Evolutionary conservation across 2,888 invertebrate genomes (phyloP).

Genomic region (Euclidia mi): DNA sequence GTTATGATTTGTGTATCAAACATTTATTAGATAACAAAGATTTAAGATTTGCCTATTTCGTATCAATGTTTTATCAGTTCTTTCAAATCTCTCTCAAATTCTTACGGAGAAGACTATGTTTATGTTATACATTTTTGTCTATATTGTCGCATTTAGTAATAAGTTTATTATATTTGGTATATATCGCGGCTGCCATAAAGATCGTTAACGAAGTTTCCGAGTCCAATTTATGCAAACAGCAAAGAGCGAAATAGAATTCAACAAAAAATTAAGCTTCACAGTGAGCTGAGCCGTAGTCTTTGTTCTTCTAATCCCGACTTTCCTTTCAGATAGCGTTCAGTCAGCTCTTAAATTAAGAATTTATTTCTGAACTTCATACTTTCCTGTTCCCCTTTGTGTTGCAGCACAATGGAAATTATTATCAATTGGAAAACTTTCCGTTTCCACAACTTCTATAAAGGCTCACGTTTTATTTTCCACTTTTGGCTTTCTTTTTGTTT

Average conservation of each 20-base stretch:
- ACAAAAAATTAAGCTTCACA: conserved; percentile 77
- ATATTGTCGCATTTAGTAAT: conserved; percentile 1
- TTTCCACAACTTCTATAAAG: conserved; percentile 80
- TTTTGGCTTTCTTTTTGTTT: conserved; percentile 76
- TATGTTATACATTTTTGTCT: background rate
- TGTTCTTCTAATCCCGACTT: conserved; percentile 86
- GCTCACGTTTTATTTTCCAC: conserved; percentile 81
- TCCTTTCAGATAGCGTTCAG: conserved; percentile 85
- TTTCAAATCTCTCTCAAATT: background rate
- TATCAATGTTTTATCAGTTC: conserved; percentile 27
- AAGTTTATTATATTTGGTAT: conserved; percentile 1
- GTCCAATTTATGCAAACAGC: conserved; percentile 71
- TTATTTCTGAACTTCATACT: conserved; percentile 88
- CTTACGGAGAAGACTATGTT: background rate
- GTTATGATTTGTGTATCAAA: conserved; percentile 42
- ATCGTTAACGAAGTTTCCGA: conserved; percentile 63
- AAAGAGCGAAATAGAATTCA: conserved; percentile 76
- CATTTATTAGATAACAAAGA: conserved; percentile 18
- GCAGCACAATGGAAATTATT: conserved; percentile 88
- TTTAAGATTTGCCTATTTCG: conserved; percentile 38
- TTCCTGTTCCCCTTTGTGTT: conserved; percentile 84
- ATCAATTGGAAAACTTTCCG: conserved; percentile 87
- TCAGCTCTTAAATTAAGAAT: conserved; percentile 88
- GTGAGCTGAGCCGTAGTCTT: conserved; percentile 74
- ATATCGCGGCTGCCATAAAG: conserved; percentile 41